These are phyloP conservation scores for Pycnomerus fuliginosus DNA, from an alignment of 2,888 invertebrate species.

Conservation along the genomic window DNA sequence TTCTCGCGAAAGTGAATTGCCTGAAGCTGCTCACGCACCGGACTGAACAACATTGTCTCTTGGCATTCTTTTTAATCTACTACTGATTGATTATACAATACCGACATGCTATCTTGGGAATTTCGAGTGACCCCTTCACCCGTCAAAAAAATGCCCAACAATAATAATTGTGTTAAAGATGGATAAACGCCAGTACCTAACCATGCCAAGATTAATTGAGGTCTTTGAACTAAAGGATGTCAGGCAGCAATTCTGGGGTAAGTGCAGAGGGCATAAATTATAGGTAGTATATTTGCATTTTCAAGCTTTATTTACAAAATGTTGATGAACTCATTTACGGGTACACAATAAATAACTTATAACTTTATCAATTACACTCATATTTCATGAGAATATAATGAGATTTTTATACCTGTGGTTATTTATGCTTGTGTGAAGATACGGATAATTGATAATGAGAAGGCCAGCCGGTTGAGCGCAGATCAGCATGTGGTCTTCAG, in stretches of 20 bases:
- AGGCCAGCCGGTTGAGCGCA: constrained; percentile 30
- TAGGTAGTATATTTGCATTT: constrained; percentile 13
- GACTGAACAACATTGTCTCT: constrained; percentile 25
- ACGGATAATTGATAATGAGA: constrained; percentile 48
- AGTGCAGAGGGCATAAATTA: constrained; percentile 6
- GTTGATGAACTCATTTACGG: constrained; percentile 27
- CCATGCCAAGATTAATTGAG: too few species aligned
- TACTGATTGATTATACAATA: constrained; percentile 23
- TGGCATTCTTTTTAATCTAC: constrained; percentile 19
- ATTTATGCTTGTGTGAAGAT: constrained; percentile 48
- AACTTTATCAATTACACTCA: constrained; percentile 44
- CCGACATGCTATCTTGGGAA: constrained; percentile 15
- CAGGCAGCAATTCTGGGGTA: not conserved
- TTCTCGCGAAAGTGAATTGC: constrained; percentile 26
- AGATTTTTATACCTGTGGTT: constrained; percentile 46
- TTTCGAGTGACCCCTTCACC: constrained; percentile 7
- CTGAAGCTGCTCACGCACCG: constrained; percentile 22
- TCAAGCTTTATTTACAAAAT: constrained; percentile 23
- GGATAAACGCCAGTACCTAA: not conserved
- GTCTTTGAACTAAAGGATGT: too few species aligned
- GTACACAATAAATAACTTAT: constrained; percentile 28
- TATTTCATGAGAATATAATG: constrained; percentile 47
- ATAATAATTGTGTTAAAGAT: constrained; percentile 5
- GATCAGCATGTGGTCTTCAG: constrained; percentile 30
- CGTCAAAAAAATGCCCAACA: constrained; percentile 2